phyloP scores from a whole-genome alignment of 2,797 vertebrate genomes.

The Enteromius fasciolatus region DNA sequence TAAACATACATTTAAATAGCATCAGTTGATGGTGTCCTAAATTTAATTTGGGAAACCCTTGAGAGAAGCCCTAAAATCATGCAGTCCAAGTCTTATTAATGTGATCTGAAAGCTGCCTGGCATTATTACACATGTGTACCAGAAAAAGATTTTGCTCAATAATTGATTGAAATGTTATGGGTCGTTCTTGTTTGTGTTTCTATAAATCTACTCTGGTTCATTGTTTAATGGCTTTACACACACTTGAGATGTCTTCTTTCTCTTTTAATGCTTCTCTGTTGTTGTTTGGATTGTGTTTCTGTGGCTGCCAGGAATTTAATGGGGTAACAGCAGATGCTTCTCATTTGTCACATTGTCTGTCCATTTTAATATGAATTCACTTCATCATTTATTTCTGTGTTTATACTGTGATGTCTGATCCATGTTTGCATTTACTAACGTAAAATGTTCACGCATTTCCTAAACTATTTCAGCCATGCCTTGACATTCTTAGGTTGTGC shows the following conservation, averaged over 20 bases:
- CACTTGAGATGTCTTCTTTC: slow-evolving; percentile 63
- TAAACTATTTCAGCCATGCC: slow-evolving; percentile 6
- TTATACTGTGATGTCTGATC: neutral
- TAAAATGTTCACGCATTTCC: neutral
- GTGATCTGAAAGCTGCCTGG: neutral
- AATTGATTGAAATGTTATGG: neutral
- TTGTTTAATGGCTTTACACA: neutral
- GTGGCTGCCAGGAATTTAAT: slow-evolving; percentile 85
- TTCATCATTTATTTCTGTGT: slow-evolving; percentile 17
- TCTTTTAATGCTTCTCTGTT: slow-evolving; percentile 80
- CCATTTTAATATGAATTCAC: slow-evolving; percentile 41
- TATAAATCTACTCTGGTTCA: neutral
- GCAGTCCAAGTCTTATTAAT: neutral
- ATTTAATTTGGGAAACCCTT: neutral
- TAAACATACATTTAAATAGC: neutral
- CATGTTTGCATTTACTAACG: slow-evolving; percentile 5
- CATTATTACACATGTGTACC: neutral
- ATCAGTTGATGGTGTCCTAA: neutral
- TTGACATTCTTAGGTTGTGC: slow-evolving; percentile 41
- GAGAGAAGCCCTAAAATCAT: neutral
- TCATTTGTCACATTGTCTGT: slow-evolving; percentile 55
- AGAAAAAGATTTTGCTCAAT: neutral
- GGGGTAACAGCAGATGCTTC: slow-evolving; percentile 79
- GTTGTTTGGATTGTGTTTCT: slow-evolving; percentile 83
- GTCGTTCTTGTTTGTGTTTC: neutral